These are phyloP conservation scores for Drosophila niveifrons DNA, from an alignment of 2,888 invertebrate species.

Conservation along the genomic window DNA sequence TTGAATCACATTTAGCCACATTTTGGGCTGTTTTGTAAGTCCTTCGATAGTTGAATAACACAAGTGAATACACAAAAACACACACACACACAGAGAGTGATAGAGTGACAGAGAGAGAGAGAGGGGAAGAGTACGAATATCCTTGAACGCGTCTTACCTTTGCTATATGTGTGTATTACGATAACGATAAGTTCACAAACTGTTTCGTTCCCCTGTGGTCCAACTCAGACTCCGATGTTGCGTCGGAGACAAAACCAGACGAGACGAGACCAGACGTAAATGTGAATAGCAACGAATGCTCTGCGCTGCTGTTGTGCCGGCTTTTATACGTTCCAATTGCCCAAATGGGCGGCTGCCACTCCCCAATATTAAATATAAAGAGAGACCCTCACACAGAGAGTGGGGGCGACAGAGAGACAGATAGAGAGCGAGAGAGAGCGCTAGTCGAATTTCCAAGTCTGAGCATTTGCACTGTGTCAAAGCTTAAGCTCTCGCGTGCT, in stretches of 20 bases:
- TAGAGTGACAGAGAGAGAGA: too few species aligned
- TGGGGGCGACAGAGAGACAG: slow-evolving; percentile 1
- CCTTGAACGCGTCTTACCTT: slow-evolving; percentile 74
- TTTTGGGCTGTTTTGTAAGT: slow-evolving; percentile 41
- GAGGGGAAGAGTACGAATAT: slow-evolving; percentile 44
- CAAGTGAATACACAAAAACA: slow-evolving; percentile 25
- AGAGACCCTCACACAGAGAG: neutral
- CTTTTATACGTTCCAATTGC: slow-evolving; percentile 79
- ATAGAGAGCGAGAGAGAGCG: slow-evolving; percentile 12
- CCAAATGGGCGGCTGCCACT: slow-evolving; percentile 70
- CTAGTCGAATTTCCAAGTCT: neutral
- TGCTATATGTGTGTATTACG: slow-evolving; percentile 37
- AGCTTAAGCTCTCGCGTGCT: slow-evolving; percentile 36
- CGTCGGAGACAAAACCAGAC: slow-evolving; percentile 76
- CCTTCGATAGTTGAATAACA: slow-evolving; percentile 50
- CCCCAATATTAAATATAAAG: slow-evolving; percentile 50
- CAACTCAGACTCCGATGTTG: slow-evolving; percentile 68
- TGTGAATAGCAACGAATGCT: slow-evolving; percentile 84
- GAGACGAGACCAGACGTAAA: slow-evolving; percentile 85
- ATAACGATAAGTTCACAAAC: slow-evolving; percentile 47
- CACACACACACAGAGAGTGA: neutral
- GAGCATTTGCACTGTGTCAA: slow-evolving; percentile 25
- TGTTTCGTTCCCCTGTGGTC: slow-evolving; percentile 53
- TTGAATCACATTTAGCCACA: slow-evolving; percentile 32
- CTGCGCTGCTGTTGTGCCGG: slow-evolving; percentile 52